Evolutionary conservation across 2,888 invertebrate genomes (phyloP).

Genomic region (Nomada ferruginata): DNA sequence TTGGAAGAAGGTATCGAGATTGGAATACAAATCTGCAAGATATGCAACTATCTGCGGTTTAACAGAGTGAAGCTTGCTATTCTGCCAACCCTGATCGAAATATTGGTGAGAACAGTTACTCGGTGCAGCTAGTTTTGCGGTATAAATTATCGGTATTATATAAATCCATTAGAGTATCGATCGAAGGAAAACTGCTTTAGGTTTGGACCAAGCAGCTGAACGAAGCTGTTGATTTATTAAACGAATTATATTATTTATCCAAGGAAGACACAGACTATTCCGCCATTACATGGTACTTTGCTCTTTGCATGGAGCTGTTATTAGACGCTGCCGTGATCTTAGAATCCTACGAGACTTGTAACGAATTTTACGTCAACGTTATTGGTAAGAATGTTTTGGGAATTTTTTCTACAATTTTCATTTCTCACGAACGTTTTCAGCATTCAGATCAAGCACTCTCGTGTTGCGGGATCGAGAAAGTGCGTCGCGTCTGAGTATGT

Average conservation of each 20-base stretch:
- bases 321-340: constrained; percentile 86
- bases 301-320: constrained; percentile 86
- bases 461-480: constrained; percentile 70
- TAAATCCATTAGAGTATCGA: background rate
- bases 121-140: background rate
- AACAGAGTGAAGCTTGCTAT: constrained; percentile 61
- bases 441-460: constrained; percentile 23
- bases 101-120: constrained; percentile 60
- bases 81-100: constrained; percentile 73
- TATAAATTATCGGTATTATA: no score
- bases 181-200: constrained; percentile 46
- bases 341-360: constrained; percentile 85
- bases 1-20: constrained; percentile 65
- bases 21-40: constrained; percentile 70
- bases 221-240: constrained; percentile 85
- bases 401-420: background rate
- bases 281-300: constrained; percentile 85
- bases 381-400: constrained; percentile 47
- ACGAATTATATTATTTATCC: constrained; percentile 78
- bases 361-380: constrained; percentile 82
- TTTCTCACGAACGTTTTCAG: constrained; percentile 8
- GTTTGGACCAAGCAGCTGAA: constrained; percentile 83
- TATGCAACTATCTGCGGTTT: constrained; percentile 65
- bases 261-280: constrained; percentile 77
- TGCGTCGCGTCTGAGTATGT: constrained; percentile 60